Percentiles rank a stretch among this genome's conserved stretches.
These are phyloP conservation scores for Emberiza fucata DNA, from an alignment of 2,113 vertebrate genomes.

Conservation along the genomic window DNA sequence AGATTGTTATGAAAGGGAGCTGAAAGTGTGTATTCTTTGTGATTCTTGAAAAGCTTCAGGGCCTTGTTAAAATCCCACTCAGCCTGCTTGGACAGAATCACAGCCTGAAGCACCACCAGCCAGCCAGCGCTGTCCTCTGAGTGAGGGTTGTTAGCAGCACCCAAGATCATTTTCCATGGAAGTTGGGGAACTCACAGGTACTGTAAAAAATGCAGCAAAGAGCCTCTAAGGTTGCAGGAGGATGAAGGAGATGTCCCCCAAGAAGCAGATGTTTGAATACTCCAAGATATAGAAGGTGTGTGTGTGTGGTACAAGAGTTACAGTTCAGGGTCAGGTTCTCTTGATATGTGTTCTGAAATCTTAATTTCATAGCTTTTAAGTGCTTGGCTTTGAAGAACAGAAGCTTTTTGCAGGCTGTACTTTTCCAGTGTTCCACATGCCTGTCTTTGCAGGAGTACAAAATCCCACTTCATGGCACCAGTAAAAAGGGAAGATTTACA, in stretches of 20 bases:
- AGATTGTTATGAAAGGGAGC: neutral
- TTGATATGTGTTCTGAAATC: neutral
- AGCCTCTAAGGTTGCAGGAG: neutral
- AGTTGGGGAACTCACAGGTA: neutral
- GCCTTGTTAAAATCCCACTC: neutral
- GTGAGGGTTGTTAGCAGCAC: neutral
- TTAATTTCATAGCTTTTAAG: neutral
- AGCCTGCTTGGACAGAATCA: neutral
- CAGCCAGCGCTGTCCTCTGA: neutral
- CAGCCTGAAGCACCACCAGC: neutral
- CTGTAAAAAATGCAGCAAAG: neutral
- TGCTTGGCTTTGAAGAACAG: neutral
- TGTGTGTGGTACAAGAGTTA: rapidly evolving
- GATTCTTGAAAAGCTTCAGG: neutral
- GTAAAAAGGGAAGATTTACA: neutral
- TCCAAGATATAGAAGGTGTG: neutral
- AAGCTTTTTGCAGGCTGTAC: neutral
- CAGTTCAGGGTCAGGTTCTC: neutral
- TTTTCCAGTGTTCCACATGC: rapidly evolving
- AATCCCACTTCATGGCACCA: neutral
- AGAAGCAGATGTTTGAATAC: neutral
- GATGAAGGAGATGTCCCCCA: neutral
- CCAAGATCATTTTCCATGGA: neutral
- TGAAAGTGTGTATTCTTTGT: neutral
- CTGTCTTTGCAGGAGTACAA: neutral